These are phyloP conservation scores for Micronycteris hirsuta DNA, from an alignment of 2,113 vertebrate genomes.

Conservation along the genomic window DNA sequence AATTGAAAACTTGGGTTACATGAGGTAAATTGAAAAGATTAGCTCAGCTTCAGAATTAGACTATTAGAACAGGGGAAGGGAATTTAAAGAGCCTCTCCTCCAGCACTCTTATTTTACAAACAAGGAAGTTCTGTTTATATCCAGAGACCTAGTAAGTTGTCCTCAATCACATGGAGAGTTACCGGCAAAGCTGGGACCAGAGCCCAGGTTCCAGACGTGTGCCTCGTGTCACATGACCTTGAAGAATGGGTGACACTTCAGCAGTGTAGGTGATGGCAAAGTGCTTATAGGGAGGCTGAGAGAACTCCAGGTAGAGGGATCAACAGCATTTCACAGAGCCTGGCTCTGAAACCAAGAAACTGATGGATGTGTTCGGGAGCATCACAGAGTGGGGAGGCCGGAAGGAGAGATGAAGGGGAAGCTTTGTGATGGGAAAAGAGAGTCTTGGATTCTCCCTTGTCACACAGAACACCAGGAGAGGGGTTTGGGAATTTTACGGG, in stretches of 20 bases:
- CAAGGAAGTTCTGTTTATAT: constrained; percentile 2
- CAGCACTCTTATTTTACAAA: constrained; percentile 6
- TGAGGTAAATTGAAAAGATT: constrained; percentile 31
- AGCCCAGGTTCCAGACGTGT: neutral
- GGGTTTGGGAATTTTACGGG: neutral
- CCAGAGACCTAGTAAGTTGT: neutral
- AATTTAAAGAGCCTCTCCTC: constrained; percentile 19
- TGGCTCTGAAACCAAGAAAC: neutral
- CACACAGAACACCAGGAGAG: neutral
- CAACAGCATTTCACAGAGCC: constrained; percentile 8
- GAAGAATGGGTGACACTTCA: constrained; percentile 10
- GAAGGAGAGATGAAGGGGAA: neutral
- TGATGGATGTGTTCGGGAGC: neutral
- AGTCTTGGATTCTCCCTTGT: neutral
- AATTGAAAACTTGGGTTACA: constrained; percentile 13
- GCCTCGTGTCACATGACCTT: neutral
- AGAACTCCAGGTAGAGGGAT: neutral
- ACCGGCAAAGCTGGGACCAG: neutral
- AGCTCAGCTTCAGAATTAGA: constrained; percentile 39
- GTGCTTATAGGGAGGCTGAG: neutral
- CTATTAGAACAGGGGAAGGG: constrained; percentile 4
- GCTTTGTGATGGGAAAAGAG: neutral
- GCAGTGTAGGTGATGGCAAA: neutral
- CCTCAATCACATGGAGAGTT: constrained; percentile 2
- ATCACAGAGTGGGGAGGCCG: neutral